Evolutionary conservation across 2,797 vertebrate species (phyloP), one percentile per base, ranked within the genome.

Genomic region (Poeciliopsis turneri): DNA sequence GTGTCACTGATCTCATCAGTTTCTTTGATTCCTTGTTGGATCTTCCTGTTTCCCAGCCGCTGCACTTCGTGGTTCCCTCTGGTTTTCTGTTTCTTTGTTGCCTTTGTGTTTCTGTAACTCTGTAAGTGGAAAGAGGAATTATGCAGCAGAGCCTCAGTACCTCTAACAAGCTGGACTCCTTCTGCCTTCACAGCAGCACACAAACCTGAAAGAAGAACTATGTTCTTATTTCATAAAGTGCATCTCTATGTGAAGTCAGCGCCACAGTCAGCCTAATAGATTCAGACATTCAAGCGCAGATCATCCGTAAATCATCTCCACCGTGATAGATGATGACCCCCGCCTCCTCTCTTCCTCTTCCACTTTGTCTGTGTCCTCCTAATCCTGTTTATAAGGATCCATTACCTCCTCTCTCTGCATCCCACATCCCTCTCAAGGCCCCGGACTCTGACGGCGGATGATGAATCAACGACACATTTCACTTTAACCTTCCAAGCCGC

Each of bases 381-480:
- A 75, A 81, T 85, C 80, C 59, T 33, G 43, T 91, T 86, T 79
- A 77, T 82, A 81, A 88, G 80, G 77, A 90, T 82, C 84, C 81
- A 89, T 91, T 89, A 88, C 82, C 61, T 78, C 70, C 43, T 79
- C 83, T 78, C 72, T 64, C 72, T 81, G 5, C 82, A 82, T 85
- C 78, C 71, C 70, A 78, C 76, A 82, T 79, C 79, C 70, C 61
- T 79, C 81, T 86, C 84, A 89, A 90, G 89, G 87, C 83, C 82
- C 43, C 82, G 10, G 83, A 89, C 79, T 73, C 76, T 55, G 82
- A 86, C 12, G 45, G 71, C 75, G 47, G 83, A 87, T 86, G 89
- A 91, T 84, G 84, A 84, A 91, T 90, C 84, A 86, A 81, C 57
- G 30, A 66, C 80, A 86, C 73, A 47, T 86, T 76, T 88, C 81